These are phyloP conservation scores for Zelostemma sp. DNA, from an alignment of 1,140 invertebrate genomes.

Conservation along the genomic window DNA sequence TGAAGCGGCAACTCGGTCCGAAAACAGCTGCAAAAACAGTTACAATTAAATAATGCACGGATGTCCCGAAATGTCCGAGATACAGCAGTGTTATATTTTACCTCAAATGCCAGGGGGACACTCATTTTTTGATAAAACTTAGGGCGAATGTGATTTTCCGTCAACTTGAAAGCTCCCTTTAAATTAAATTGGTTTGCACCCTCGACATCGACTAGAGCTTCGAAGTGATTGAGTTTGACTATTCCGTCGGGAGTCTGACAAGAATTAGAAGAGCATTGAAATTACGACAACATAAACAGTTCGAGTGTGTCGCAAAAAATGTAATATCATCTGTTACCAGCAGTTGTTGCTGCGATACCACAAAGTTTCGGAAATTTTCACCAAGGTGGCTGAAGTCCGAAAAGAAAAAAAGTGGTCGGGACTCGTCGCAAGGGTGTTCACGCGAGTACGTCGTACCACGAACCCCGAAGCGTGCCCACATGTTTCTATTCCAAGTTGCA, in stretches of 20 bases:
- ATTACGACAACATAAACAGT: too few relatives aligned
- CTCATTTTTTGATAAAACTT: slow-evolving; percentile 12
- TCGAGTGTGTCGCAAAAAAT: neutral
- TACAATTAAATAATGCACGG: too few relatives aligned
- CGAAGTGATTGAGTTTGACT: slow-evolving; percentile 13
- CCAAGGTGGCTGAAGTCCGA: too few relatives aligned
- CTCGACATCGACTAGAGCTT: slow-evolving; percentile 4
- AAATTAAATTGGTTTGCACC: neutral
- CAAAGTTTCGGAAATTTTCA: slow-evolving; percentile 12
- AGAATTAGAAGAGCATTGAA: neutral
- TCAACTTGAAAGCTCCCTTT: slow-evolving; percentile 14
- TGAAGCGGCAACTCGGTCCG: too few relatives aligned
- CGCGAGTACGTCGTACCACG: neutral
- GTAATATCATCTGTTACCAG: neutral
- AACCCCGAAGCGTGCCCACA: slow-evolving; percentile 29
- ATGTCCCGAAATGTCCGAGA: too few relatives aligned
- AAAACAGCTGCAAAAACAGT: too few relatives aligned
- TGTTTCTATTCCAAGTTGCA: slow-evolving; percentile 22
- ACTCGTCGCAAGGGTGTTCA: too few relatives aligned
- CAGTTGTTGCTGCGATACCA: neutral
- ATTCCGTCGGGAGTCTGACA: slow-evolving; percentile 10
- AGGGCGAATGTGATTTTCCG: slow-evolving; percentile 4
- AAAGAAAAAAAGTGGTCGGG: too few relatives aligned
- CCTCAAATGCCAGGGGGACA: neutral
- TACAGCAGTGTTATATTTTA: too few relatives aligned